Conservation (phyloP, 2,797 vertebrate genomes). For the Eupleurogrammus muticus region DNA sequence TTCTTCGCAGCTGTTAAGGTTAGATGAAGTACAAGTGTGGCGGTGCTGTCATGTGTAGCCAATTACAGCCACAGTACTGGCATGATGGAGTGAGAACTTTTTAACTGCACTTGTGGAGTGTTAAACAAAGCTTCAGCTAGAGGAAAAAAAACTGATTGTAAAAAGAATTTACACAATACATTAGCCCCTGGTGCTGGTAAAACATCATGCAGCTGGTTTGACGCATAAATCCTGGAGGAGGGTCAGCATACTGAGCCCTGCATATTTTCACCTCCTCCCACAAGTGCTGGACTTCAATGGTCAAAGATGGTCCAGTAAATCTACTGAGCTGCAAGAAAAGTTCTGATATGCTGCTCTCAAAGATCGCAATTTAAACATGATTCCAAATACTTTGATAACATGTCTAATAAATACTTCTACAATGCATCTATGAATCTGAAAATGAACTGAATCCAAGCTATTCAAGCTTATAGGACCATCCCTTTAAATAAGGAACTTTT, state of each 20-base stretch:
- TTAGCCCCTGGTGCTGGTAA: slow-evolving; percentile 3
- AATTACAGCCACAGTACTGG: slow-evolving; percentile 5
- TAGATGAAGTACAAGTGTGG: not conserved
- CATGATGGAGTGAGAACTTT: not conserved
- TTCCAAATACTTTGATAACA: too few relatives aligned
- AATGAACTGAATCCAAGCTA: too few relatives aligned
- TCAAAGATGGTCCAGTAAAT: slow-evolving; percentile 9
- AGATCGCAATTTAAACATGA: too few relatives aligned
- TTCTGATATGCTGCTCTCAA: not conserved
- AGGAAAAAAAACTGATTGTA: slow-evolving; percentile 8
- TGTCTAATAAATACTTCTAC: too few relatives aligned
- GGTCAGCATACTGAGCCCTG: slow-evolving; percentile 7
- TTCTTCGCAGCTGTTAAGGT: not conserved
- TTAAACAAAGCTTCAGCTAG: not conserved
- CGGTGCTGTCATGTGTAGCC: not conserved
- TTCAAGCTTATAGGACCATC: too few relatives aligned
- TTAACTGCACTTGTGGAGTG: not conserved
- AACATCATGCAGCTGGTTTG: not conserved
- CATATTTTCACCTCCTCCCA: slow-evolving; percentile 7
- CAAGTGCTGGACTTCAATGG: not conserved
- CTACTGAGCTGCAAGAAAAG: not conserved
- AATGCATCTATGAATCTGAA: too few relatives aligned
- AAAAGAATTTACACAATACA: slow-evolving; percentile 15
- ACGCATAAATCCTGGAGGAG: slow-evolving; percentile 21
- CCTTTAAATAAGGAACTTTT: too few relatives aligned